phyloP scores from a whole-genome alignment of 2,797 vertebrate species.

The Lepidocolaptes lacrymiger region DNA sequence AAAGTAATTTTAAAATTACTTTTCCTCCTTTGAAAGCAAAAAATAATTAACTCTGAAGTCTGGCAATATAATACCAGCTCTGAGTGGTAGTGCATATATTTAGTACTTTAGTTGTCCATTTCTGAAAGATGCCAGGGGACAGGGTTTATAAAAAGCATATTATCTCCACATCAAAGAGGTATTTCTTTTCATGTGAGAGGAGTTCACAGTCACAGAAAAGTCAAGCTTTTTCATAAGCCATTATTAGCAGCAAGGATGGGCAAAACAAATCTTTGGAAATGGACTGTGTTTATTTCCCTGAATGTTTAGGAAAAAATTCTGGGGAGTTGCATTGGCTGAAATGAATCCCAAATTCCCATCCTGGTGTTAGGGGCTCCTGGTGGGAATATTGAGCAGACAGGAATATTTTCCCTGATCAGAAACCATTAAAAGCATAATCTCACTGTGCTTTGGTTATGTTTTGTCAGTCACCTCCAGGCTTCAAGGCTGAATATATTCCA shows the following conservation, averaged over 20 bases:
- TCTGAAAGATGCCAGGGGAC: background rate
- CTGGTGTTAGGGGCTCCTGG: background rate
- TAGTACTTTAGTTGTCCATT: background rate
- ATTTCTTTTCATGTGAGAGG: background rate
- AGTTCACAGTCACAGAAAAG: background rate
- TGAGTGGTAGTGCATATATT: background rate
- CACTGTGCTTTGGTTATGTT: background rate
- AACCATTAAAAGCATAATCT: background rate
- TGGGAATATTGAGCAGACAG: background rate
- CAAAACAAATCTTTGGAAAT: background rate
- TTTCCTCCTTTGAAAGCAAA: constrained; percentile 31
- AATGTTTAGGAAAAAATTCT: background rate
- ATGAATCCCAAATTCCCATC: background rate
- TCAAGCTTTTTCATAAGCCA: background rate
- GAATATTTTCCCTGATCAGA: background rate
- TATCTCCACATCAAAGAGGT: background rate
- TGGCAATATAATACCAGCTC: background rate
- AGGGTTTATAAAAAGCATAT: background rate
- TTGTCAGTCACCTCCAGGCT: background rate
- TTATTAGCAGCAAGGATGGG: background rate
- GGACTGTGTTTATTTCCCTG: background rate
- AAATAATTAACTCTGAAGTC: constrained; percentile 44
- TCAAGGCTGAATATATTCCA: background rate
- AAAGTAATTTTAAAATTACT: constrained; percentile 23
- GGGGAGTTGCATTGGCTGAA: background rate